These are phyloP conservation scores for Atopsyche davidsoni DNA, from an alignment of 1,140 invertebrate species.

Conservation along the genomic window DNA sequence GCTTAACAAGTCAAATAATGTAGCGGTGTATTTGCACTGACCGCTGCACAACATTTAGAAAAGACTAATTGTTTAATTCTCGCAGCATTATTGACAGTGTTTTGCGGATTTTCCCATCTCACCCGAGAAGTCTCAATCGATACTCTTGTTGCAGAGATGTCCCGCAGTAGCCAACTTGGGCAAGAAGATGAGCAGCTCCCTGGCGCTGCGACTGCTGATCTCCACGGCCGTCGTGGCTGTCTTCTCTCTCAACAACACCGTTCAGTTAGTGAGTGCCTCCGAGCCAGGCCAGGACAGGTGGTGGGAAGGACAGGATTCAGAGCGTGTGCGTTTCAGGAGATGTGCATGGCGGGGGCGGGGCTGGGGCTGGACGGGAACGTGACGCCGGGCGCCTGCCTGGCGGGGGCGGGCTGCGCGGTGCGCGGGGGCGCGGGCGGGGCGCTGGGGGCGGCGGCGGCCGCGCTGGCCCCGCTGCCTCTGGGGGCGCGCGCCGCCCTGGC, in stretches of 20 bases:
- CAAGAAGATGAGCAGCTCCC: slow-evolving; percentile 16
- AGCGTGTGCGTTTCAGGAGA: slow-evolving; percentile 5
- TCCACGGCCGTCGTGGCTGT: slow-evolving; percentile 8
- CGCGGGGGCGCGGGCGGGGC: slow-evolving; percentile 13
- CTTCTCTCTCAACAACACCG: slow-evolving; percentile 18
- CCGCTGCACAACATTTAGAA: too few relatives aligned
- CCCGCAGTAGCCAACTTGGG: slow-evolving; percentile 13
- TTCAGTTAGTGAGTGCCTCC: slow-evolving; percentile 23
- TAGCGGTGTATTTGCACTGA: too few relatives aligned
- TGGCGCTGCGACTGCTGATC: slow-evolving; percentile 13
- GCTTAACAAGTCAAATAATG: too few relatives aligned
- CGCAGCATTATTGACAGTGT: too few relatives aligned
- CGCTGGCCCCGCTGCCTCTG: slow-evolving; percentile 22
- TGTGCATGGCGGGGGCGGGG: background rate
- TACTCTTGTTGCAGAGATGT: slow-evolving; percentile 18
- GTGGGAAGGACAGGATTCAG: too few relatives aligned
- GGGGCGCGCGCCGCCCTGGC: slow-evolving; percentile 11
- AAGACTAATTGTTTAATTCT: too few relatives aligned
- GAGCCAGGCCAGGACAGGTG: too few relatives aligned
- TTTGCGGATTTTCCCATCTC: too few relatives aligned
- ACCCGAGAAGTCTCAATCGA: too few relatives aligned
- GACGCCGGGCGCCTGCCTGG: background rate
- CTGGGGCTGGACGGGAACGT: too few relatives aligned
- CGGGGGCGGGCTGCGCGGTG: slow-evolving; percentile 14
- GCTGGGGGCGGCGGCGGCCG: slow-evolving; percentile 17